These are phyloP conservation scores for Donacobius atricapilla DNA, from an alignment of 2,113 vertebrate species.

Conservation along the genomic window DNA sequence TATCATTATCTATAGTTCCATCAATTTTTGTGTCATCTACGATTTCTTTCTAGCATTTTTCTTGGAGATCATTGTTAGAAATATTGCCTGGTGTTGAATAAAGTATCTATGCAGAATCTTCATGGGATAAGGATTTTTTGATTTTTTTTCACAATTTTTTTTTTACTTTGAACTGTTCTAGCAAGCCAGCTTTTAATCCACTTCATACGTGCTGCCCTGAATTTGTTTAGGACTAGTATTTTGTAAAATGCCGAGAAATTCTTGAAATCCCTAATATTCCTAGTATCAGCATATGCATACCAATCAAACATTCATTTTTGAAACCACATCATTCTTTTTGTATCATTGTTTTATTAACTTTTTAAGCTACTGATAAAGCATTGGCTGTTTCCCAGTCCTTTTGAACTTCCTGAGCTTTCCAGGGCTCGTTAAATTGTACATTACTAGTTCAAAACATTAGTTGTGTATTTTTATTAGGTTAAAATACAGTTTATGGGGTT, in stretches of 20 bases:
- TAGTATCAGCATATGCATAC: not conserved
- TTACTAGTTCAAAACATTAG: not conserved
- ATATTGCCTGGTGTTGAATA: not conserved
- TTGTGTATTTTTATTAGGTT: not conserved
- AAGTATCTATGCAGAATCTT: not conserved
- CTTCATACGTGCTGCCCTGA: not conserved
- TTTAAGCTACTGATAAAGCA: not conserved
- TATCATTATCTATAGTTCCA: not conserved
- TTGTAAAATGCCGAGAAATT: not conserved
- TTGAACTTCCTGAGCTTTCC: not conserved
- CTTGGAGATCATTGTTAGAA: not conserved
- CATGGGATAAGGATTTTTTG: not conserved
- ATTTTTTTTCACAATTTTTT: not conserved
- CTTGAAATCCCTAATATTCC: not conserved
- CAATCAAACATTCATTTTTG: not conserved
- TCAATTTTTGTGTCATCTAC: constrained; percentile 14
- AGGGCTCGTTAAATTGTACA: not conserved
- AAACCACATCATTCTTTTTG: not conserved
- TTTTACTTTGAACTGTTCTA: not conserved
- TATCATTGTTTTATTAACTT: not conserved
- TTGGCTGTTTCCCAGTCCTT: not conserved
- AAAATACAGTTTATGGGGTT: not conserved
- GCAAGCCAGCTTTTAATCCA: not conserved
- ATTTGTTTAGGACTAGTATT: not conserved
- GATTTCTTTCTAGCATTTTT: not conserved